Base-by-base conservation (phyloP, 2,888 invertebrate genomes). In the Meiosimyza decipiens region DNA sequence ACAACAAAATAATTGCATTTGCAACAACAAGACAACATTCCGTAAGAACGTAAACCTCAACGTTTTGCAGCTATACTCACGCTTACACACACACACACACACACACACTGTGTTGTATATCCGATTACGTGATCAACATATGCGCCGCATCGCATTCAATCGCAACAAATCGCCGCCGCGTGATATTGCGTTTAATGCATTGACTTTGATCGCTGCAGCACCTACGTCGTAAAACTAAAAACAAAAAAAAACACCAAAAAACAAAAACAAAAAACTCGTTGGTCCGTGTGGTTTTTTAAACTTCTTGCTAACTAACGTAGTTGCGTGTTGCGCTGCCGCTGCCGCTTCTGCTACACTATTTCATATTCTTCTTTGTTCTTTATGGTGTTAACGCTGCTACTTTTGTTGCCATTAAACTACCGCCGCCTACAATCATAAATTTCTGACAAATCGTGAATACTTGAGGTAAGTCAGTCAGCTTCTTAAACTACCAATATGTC, bases 91-190 rank as follows among this genome's bases (percentile, higher is more conserved):
- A 64, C n/a, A 15, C 15, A 28, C 22, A 22, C 49, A 49, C 18
- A 28, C 28, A 4, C 28, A 28, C 28, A 28, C 50, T 64, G 22
- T 22, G 13, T 18, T 4, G 49, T 6, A 70, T 59, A 59, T 70
- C 62, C 70, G 63, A 70, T 70, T 70, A 70, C 70, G 70, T 70
- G 70, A 70, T 70, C 70, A 47, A 22, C 62, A 62, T 54, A 69
- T 51, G 64, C 28, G 49, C 55, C 55, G 55, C 57, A 57, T 57
- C 40, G 2, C 40, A 40, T 40, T 40, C 9, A 40, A 40, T 40
- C 9, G 40, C 40, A 40, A 40, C 40, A 40, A 40, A n/a, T 16
- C 63, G 47, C 12, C 18, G 22, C 50, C 13, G 50, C n/a, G 16
- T 51, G 1, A 16, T 50, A 13, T 47, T 22, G 18, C 64, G 49